Base-by-base conservation (phyloP, 2,113 vertebrate genomes). In the Vanacampus margaritifer region DNA sequence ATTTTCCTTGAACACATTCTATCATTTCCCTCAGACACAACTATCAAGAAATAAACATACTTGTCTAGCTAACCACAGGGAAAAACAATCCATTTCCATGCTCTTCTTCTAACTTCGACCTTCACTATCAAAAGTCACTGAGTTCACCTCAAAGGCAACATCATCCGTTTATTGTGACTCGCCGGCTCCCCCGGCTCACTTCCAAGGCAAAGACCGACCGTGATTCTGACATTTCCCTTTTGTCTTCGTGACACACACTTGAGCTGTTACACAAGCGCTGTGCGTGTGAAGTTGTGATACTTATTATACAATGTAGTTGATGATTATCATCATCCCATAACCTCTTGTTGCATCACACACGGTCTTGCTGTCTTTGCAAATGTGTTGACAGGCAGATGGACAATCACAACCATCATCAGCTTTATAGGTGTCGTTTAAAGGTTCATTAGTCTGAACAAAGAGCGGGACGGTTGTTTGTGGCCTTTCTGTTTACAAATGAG, bases 261-360 rank as follows among this genome's bases (percentile, higher is more conserved):
- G 37, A 65, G 53, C 64, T 74, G 70, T 78, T 79, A 75, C 66
- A 78, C 79, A 85, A 73, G n/a, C 21, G 7, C 1, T 65, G 8
- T 76, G 39, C 51, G 65, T 64, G 28, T 78, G 46, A 28, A 65
- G 26, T 39, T 41, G 17, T 59, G 57, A 68, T 51, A 51, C 37
- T 81, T 39, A 41, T 84, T 82, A 77, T 67, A 69, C 73, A 81
- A 78, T 43, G 43, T 71, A 7, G 54, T 69, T 68, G n/a, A 62
- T 51, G 36, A 21, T 68, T 56, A 37, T 70, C 65, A 78, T 64
- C 60, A 56, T 75, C 66, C 41, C 59, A 56, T 69, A 45, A 65
- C 59, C 65, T 70, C 36, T 19, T 67, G 61, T 74, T 82, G 64
- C 70, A 67, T 76, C 68, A 79, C 36, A 41, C 58, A 61, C 51